Percentiles rank a stretch among this genome's conserved stretches.
These are phyloP conservation scores for Leptopilina myrica DNA, from an alignment of 2,888 invertebrate genomes.

Conservation along the genomic window DNA sequence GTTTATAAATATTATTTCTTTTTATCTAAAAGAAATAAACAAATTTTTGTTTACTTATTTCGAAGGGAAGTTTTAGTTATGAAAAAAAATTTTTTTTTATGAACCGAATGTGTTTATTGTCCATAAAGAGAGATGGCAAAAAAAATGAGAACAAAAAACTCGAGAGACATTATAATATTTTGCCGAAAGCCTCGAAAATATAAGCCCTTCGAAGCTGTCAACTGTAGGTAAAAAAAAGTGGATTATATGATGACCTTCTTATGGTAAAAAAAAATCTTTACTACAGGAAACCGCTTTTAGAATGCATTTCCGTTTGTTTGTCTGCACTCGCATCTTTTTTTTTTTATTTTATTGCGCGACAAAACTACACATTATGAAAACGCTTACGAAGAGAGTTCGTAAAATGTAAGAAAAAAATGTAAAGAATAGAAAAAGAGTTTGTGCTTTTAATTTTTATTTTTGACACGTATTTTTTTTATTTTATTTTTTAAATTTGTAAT, in stretches of 20 bases:
- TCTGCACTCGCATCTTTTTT: constrained; percentile 5
- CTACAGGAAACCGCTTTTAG: constrained; percentile 33
- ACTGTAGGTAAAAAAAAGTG: constrained; percentile 39
- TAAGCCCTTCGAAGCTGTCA: constrained; percentile 26
- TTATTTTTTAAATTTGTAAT: too few species aligned
- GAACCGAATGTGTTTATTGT: neutral
- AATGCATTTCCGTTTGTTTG: constrained; percentile 31
- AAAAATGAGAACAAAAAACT: neutral
- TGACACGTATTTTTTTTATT: too few species aligned
- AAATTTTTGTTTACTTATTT: too few species aligned
- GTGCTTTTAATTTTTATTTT: neutral
- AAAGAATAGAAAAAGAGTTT: neutral
- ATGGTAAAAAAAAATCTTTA: constrained; percentile 6
- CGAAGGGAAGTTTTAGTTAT: too few species aligned
- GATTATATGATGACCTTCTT: constrained; percentile 33
- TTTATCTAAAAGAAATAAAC: too few species aligned
- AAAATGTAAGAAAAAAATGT: neutral
- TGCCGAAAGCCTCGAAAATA: neutral
- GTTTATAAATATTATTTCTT: too few species aligned
- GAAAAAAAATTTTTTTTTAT: too few species aligned
- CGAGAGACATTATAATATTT: neutral
- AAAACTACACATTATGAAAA: constrained; percentile 14
- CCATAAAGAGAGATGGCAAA: neutral
- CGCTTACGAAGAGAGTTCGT: neutral
- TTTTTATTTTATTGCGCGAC: neutral